Evolutionary conservation across 2,888 invertebrate genomes (phyloP), one percentile per base, ranked within the genome.

Genomic region (Lycaena phlaeas): DNA sequence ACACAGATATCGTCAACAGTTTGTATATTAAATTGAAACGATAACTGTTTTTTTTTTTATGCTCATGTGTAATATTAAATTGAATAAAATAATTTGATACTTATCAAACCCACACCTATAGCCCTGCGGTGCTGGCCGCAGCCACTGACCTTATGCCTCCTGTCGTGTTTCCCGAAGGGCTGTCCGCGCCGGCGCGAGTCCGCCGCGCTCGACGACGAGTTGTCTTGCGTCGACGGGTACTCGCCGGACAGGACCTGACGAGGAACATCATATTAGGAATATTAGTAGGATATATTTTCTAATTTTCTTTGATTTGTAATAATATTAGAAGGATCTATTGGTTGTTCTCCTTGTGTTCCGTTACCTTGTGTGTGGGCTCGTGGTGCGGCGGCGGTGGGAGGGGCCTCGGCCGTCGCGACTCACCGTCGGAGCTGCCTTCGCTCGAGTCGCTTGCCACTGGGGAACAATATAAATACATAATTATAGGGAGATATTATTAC

Each of bases 341-440:
- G n/a, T n/a, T n/a, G n/a, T n/a, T n/a, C n/a, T n/a, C n/a, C 17
- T 38, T 45, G 6, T 17, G 34, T 3, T 31, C 15, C 9, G 26
- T 14, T 47, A 77, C 81, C 77, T 82, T 82, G 43, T 76, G 81
- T 2, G 75, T 46, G 0, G 79, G 70, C 45, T 85, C 84, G 46
- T 79, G 81, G 25, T 72, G 79, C 1, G 82, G 81, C 11, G 76
- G 84, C 30, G 73, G 78, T 5, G 77, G 81, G 44, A 74, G 49
- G 14, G 76, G 63, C 46, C 73, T 61, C 11, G 75, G 69, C 37
- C 82, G 53, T 26, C 77, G 48, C 41, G 69, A 51, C 46, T 81
- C 73, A 0, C 74, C 85, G 44, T 86, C 84, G 1, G 82, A 86
- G 59, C 88, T 88, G 61, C 88, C 88, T 50, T 87, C 87, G 56